These are phyloP conservation scores for Parambassis ranga DNA, from an alignment of 2,797 vertebrate species.

Conservation along the genomic window DNA sequence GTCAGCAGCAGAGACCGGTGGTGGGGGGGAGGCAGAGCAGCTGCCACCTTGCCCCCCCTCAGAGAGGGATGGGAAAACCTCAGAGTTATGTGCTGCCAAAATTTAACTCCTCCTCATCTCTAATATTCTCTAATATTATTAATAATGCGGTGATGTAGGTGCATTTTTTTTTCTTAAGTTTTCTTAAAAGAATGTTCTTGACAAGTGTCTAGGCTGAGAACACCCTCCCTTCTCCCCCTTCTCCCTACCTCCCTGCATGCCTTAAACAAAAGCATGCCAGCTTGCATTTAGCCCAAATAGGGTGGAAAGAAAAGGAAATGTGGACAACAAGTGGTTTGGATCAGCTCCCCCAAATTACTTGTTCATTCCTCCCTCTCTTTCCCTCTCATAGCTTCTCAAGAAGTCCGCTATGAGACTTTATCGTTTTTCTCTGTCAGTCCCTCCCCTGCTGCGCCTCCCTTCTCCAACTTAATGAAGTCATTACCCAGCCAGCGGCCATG, in stretches of 20 bases:
- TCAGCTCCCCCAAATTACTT: not conserved
- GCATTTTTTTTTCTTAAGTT: not conserved
- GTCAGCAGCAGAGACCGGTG: slow-evolving; percentile 10
- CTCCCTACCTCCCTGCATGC: slow-evolving; percentile 21
- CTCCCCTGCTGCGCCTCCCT: slow-evolving; percentile 19
- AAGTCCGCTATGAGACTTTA: slow-evolving; percentile 19
- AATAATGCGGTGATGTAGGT: not conserved
- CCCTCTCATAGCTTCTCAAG: not conserved
- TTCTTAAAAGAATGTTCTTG: not conserved
- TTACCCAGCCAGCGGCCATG: slow-evolving; percentile 27
- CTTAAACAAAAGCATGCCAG: slow-evolving; percentile 55
- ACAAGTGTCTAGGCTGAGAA: not conserved
- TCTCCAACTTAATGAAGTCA: slow-evolving; percentile 32
- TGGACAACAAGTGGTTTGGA: slow-evolving; percentile 44
- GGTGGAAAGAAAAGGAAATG: slow-evolving; percentile 30
- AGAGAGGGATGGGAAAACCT: slow-evolving; percentile 32
- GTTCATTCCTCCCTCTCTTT: not conserved
- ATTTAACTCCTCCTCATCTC: not conserved
- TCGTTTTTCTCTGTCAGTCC: slow-evolving; percentile 12
- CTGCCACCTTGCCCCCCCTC: slow-evolving; percentile 67
- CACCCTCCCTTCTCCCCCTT: not conserved
- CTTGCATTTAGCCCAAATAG: slow-evolving; percentile 42
- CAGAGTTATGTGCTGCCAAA: slow-evolving; percentile 26
- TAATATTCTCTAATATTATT: not conserved
- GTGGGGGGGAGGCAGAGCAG: slow-evolving; percentile 55